Percentiles rank a stretch among this genome's conserved stretches.
Evolutionary conservation across 2,113 vertebrate genomes (phyloP).

Genomic region (Thamnaconus septentrionalis): DNA sequence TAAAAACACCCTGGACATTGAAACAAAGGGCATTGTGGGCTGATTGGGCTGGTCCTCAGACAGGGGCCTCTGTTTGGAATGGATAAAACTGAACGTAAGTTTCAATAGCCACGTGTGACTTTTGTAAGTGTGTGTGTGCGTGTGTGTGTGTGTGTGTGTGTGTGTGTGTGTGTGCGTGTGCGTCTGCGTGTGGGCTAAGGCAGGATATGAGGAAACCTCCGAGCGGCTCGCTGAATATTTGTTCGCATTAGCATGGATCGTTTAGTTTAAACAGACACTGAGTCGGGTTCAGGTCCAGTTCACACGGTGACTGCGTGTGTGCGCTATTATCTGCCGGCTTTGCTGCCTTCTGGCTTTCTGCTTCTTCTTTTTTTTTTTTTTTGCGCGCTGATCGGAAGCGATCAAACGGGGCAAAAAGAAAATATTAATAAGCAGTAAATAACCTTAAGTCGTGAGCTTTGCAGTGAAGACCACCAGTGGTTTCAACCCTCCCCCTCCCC

Average conservation of each 20-base stretch:
- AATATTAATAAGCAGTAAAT: neutral
- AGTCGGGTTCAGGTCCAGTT: slow-evolving; percentile 63
- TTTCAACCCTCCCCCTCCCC: slow-evolving; percentile 22
- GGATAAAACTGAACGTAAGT: slow-evolving; percentile 13
- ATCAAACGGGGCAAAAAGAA: slow-evolving; percentile 6
- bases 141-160: too few species aligned
- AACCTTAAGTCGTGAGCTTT: slow-evolving; percentile 13
- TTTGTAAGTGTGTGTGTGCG: too few species aligned
- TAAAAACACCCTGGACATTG: slow-evolving; percentile 30
- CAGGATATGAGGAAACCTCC: slow-evolving; percentile 73
- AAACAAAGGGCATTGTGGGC: slow-evolving; percentile 63
- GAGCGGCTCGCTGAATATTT: slow-evolving; percentile 68
- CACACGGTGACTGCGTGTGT: slow-evolving; percentile 6
- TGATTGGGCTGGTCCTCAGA: slow-evolving; percentile 38
- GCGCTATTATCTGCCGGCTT: slow-evolving; percentile 26
- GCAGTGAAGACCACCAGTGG: slow-evolving; percentile 34
- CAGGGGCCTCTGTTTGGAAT: slow-evolving; percentile 31
- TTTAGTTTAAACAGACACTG: slow-evolving; percentile 70
- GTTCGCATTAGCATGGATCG: slow-evolving; percentile 68
- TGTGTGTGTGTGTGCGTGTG: too few species aligned
- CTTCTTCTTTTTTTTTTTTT: neutral
- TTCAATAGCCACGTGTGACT: slow-evolving; percentile 9
- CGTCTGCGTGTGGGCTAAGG: slow-evolving; percentile 47
- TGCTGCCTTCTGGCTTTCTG: slow-evolving; percentile 4
- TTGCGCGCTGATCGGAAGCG: slow-evolving; percentile 3